Percentiles rank a stretch among this genome's conserved stretches.
These are phyloP conservation scores for Melanotaenia parkinsoni DNA, from an alignment of 2,797 vertebrate genomes.

Conservation along the genomic window DNA sequence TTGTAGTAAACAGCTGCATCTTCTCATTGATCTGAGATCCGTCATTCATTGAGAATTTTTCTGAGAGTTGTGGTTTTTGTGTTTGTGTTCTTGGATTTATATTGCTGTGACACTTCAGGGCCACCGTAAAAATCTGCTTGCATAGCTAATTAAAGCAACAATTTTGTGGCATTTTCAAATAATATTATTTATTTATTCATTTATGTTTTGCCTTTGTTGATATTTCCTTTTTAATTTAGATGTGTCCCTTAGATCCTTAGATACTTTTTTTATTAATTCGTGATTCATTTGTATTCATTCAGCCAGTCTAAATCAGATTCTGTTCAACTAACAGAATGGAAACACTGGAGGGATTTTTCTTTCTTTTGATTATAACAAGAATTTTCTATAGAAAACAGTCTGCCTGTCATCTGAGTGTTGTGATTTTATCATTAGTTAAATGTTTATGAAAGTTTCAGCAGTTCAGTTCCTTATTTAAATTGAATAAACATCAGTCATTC, in stretches of 20 bases:
- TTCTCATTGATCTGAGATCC: no score
- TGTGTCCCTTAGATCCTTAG: background rate
- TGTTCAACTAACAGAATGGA: slow-evolving; percentile 41
- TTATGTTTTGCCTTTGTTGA: background rate
- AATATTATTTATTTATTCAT: background rate
- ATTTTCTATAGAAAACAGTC: slow-evolving; percentile 23
- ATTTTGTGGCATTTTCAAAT: background rate
- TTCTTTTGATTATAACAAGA: slow-evolving; percentile 52
- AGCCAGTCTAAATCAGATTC: slow-evolving; percentile 31
- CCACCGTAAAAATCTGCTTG: background rate
- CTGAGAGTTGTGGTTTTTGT: no score
- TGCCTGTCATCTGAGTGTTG: slow-evolving; percentile 7
- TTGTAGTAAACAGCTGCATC: no score
- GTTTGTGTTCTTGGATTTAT: no score
- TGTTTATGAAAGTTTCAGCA: slow-evolving; percentile 21
- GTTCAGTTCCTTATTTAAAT: slow-evolving; percentile 9
- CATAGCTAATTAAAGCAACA: background rate
- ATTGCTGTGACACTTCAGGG: no score
- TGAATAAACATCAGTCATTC: background rate
- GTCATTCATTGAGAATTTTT: no score
- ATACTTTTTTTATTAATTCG: background rate
- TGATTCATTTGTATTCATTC: slow-evolving; percentile 41
- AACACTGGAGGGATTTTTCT: slow-evolving; percentile 32
- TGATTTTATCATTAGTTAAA: slow-evolving; percentile 17
- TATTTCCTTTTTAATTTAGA: background rate